phyloP scores from a whole-genome alignment of 2,888 invertebrate species.

The Diplazon laetatorius region DNA sequence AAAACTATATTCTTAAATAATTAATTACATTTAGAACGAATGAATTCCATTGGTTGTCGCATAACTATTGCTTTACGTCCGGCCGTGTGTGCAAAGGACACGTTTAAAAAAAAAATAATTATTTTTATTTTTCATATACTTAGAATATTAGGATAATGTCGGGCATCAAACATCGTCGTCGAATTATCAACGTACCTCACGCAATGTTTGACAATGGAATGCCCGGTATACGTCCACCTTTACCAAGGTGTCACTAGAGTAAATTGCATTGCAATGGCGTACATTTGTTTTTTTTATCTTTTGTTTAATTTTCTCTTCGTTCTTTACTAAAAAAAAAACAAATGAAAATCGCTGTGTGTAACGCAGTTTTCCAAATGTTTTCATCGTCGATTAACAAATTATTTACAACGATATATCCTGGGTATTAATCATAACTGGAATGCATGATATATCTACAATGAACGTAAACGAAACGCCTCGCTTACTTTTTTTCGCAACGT shows the following conservation, averaged over 20 bases:
- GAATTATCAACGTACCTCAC: conserved; percentile 40
- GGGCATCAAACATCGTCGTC: conserved; percentile 45
- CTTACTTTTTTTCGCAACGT: neutral
- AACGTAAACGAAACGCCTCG: conserved; percentile 4
- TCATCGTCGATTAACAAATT: conserved; percentile 37
- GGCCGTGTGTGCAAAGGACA: conserved; percentile 59
- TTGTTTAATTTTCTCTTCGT: too few species aligned
- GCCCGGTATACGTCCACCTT: conserved; percentile 49
- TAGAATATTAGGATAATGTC: conserved; percentile 50
- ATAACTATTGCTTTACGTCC: conserved; percentile 69
- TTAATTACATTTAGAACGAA: conserved; percentile 40
- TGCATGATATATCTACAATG: conserved; percentile 52
- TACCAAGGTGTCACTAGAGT: conserved; percentile 67
- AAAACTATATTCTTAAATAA: conserved; percentile 33
- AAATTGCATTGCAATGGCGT: conserved; percentile 80
- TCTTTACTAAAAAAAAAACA: conserved; percentile 11
- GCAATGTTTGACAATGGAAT: conserved; percentile 16
- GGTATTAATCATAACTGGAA: conserved; percentile 56
- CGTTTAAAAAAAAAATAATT: neutral
- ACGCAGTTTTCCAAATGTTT: conserved; percentile 5
- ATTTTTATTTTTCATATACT: conserved; percentile 19
- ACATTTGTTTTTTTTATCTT: conserved; percentile 57
- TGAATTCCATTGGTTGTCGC: conserved; percentile 42
- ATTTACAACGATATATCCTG: conserved; percentile 54
- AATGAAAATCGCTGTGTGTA: neutral